Evolutionary conservation across 1,140 invertebrate genomes (phyloP).

Genomic region (Spodoptera frugiperda): DNA sequence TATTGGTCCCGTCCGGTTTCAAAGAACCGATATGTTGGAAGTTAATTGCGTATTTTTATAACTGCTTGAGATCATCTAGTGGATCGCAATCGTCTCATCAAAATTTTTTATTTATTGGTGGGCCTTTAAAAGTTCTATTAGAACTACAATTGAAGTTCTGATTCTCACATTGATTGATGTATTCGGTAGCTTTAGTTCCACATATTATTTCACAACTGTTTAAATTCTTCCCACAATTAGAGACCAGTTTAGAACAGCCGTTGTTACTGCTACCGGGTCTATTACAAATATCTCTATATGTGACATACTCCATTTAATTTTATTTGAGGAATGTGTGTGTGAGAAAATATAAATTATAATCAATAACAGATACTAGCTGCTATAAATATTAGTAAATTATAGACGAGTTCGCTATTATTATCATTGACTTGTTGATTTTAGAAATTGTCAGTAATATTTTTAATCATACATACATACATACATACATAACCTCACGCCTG

Average conservation of each 20-base stretch:
- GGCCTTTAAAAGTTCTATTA: constrained; percentile 35
- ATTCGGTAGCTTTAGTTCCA: constrained; percentile 18
- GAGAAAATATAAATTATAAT: too few relatives aligned
- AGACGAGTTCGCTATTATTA: too few relatives aligned
- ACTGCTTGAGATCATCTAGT: constrained; percentile 32
- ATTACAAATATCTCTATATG: too few relatives aligned
- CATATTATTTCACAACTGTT: constrained; percentile 7
- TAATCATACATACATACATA: too few relatives aligned
- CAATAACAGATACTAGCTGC: too few relatives aligned
- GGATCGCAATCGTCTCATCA: constrained; percentile 21
- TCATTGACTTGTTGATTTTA: too few relatives aligned
- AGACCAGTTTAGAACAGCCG: not conserved
- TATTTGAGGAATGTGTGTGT: too few relatives aligned
- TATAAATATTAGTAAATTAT: too few relatives aligned
- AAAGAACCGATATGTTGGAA: constrained; percentile 26
- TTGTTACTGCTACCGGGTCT: not conserved
- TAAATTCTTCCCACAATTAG: constrained; percentile 2
- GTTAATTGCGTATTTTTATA: constrained; percentile 45
- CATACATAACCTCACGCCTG: too few relatives aligned
- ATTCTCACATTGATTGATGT: constrained; percentile 34
- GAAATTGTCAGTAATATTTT: too few relatives aligned
- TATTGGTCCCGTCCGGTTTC: constrained; percentile 43
- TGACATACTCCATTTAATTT: too few relatives aligned
- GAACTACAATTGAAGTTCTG: constrained; percentile 18
- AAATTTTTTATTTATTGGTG: constrained; percentile 35